These are phyloP conservation scores for Pristionchus maxplancki DNA, from an alignment of 2,888 invertebrate genomes.

Conservation along the genomic window DNA sequence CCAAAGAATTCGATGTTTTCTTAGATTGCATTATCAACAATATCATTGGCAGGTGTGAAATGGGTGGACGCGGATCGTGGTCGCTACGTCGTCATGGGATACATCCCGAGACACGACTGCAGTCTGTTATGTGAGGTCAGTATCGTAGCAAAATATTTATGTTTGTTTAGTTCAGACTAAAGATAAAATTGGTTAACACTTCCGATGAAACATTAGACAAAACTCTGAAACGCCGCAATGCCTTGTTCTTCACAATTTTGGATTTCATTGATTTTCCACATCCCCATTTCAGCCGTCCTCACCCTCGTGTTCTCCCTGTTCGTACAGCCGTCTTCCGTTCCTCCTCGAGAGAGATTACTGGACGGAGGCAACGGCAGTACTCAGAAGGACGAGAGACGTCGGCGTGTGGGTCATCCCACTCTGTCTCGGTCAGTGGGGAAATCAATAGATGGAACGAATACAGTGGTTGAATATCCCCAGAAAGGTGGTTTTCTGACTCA, in stretches of 20 bases:
- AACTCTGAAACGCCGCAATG: background rate
- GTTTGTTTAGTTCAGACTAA: too few species aligned
- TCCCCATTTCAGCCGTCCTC: background rate
- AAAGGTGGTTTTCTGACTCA: too few species aligned
- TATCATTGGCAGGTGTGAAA: slow-evolving; percentile 42
- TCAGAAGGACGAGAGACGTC: slow-evolving; percentile 25
- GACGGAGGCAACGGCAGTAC: background rate
- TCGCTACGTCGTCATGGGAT: slow-evolving; percentile 63
- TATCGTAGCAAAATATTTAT: background rate
- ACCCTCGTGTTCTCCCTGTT: slow-evolving; percentile 32
- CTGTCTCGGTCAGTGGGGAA: slow-evolving; percentile 26
- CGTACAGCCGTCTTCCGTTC: slow-evolving; percentile 34
- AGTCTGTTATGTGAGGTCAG: slow-evolving; percentile 60
- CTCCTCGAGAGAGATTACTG: slow-evolving; percentile 28
- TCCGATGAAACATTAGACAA: too few species aligned
- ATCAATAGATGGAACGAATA: too few species aligned
- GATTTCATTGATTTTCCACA: background rate
- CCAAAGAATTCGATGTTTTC: too few species aligned
- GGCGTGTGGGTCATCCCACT: slow-evolving; percentile 15
- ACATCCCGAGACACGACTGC: slow-evolving; percentile 68
- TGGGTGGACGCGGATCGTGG: slow-evolving; percentile 58
- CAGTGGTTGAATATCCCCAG: too few species aligned
- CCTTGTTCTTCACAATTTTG: background rate
- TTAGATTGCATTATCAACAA: background rate
- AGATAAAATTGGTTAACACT: too few species aligned